phyloP scores from a whole-genome alignment of 2,113 vertebrate species.

The Porphyrio hochstetteri region DNA sequence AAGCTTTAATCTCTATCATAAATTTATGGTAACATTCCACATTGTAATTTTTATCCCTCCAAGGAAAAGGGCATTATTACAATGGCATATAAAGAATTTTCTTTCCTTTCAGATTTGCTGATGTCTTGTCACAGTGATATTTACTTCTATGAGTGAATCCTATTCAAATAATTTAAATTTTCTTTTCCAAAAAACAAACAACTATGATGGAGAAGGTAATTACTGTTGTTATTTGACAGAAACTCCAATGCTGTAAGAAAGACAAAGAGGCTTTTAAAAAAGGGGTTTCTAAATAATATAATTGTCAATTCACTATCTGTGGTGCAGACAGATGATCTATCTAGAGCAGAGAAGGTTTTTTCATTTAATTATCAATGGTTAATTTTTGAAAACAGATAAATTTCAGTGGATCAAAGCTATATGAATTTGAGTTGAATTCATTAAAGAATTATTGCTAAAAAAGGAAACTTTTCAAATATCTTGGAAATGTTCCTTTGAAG shows the following conservation, averaged over 20 bases:
- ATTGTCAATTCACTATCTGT: not conserved
- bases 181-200: not conserved
- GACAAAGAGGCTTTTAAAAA: not conserved
- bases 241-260: not conserved
- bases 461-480: not conserved
- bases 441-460: not conserved
- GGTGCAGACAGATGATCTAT: not conserved
- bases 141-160: not conserved
- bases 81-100: not conserved
- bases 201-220: not conserved
- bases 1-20: not conserved
- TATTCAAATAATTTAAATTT: not conserved
- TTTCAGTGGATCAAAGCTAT: constrained; percentile 2
- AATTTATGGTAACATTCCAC: not conserved
- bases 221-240: not conserved
- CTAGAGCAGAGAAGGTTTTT: not conserved
- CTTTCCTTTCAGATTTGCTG: constrained; percentile 2
- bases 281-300: not conserved
- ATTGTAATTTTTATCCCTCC: not conserved
- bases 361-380: not conserved
- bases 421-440: not conserved
- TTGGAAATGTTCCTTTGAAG: not conserved
- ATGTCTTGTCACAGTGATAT: not conserved
- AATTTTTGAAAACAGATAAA: not conserved
- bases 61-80: not conserved